phyloP scores from a whole-genome alignment of 2,113 vertebrate genomes.

The Aegypius monachus region DNA sequence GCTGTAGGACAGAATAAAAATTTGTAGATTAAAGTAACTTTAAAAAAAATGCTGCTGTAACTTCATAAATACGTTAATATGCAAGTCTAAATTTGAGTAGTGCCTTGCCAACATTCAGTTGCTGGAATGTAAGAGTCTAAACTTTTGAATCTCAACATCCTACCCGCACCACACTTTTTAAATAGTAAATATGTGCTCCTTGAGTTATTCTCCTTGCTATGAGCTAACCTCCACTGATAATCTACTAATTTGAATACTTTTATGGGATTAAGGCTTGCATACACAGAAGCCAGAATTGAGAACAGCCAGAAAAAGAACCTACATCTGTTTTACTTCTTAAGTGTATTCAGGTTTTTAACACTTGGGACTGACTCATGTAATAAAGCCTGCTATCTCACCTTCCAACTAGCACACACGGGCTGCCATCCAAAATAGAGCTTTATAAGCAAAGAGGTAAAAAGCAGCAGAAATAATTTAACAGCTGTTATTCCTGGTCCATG shows the following conservation, averaged over 20 bases:
- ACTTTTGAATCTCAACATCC: background rate
- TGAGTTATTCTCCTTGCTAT: background rate
- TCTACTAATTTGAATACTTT: background rate
- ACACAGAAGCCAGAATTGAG: background rate
- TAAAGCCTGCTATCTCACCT: constrained; percentile 21
- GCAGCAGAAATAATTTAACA: background rate
- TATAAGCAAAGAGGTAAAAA: background rate
- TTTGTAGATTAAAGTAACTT: background rate
- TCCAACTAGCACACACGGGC: background rate
- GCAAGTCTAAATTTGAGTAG: background rate
- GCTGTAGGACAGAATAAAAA: background rate
- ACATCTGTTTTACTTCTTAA: background rate
- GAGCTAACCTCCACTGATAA: background rate
- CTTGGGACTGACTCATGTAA: background rate
- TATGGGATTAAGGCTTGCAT: background rate
- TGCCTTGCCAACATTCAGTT: background rate
- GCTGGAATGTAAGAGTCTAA: background rate
- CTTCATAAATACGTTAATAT: background rate
- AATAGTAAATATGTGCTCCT: background rate
- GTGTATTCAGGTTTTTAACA: background rate
- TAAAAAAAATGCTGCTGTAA: background rate
- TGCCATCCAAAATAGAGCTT: background rate
- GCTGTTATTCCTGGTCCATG: background rate
- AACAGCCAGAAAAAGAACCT: background rate
- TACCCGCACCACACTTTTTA: background rate